Conservation (phyloP, 2,797 vertebrate genomes). For the Neoniphon sammara region DNA sequence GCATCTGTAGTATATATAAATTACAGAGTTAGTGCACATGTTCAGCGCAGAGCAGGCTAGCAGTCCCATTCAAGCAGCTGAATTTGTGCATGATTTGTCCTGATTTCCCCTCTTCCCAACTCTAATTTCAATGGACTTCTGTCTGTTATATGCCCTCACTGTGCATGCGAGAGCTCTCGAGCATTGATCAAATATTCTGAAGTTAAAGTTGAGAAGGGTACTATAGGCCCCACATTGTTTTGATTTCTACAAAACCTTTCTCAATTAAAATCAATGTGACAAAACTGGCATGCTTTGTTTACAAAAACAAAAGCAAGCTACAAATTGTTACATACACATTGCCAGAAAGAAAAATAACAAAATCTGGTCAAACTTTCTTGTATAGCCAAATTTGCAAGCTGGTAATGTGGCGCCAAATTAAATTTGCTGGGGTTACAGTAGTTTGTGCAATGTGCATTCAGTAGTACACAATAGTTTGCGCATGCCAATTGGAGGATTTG, state of each 20-base stretch:
- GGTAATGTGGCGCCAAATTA: conserved; percentile 78
- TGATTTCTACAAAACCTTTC: conserved; percentile 76
- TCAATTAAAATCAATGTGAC: conserved; percentile 80
- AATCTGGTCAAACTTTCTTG: conserved; percentile 78
- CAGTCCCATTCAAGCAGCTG: conserved; percentile 96
- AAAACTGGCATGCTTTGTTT: conserved; percentile 85
- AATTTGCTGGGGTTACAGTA: conserved; percentile 78
- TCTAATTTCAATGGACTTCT: conserved; percentile 79
- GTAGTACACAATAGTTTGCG: conserved; percentile 82
- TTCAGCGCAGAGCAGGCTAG: conserved; percentile 91
- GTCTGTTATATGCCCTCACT: conserved; percentile 79
- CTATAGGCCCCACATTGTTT: conserved; percentile 76
- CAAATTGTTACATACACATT: conserved; percentile 83
- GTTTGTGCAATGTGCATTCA: conserved; percentile 85
- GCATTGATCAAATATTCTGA: conserved; percentile 78
- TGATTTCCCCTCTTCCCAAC: conserved; percentile 82
- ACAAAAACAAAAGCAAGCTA: conserved; percentile 86
- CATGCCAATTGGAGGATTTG: conserved; percentile 89
- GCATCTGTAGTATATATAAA: conserved; percentile 98
- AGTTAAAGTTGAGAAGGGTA: conserved; percentile 86
- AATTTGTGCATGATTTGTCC: conserved; percentile 89
- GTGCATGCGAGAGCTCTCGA: conserved; percentile 82
- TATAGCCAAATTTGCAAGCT: conserved; percentile 82
- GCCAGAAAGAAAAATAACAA: conserved; percentile 79
- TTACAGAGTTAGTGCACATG: conserved; percentile 87